Conservation (phyloP, 2,113 vertebrate species). For the Scortum barcoo region DNA sequence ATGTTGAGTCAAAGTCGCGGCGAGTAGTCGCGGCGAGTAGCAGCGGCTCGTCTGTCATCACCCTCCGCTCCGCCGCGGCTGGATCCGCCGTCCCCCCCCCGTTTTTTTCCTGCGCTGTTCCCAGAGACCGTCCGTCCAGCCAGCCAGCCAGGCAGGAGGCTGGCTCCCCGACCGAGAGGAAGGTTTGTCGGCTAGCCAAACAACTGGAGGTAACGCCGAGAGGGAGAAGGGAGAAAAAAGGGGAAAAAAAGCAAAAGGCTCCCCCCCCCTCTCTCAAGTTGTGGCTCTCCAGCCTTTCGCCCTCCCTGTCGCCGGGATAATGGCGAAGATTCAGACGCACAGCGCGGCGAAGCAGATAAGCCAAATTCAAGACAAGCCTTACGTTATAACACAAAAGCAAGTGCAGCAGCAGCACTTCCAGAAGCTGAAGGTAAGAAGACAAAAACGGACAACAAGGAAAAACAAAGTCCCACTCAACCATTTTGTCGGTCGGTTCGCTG, state of each 20-base stretch:
- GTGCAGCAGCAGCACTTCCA: constrained; percentile 90
- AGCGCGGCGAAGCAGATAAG: constrained; percentile 86
- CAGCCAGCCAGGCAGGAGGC: constrained; percentile 80
- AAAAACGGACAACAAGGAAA: constrained; percentile 64
- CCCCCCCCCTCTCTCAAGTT: constrained; percentile 79
- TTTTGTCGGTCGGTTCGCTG: constrained; percentile 77
- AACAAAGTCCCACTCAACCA: constrained; percentile 84
- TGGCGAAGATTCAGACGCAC: constrained; percentile 89
- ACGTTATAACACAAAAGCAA: constrained; percentile 86
- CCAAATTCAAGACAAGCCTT: constrained; percentile 88
- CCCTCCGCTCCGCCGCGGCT: constrained; percentile 72
- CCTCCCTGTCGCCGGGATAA: constrained; percentile 83
- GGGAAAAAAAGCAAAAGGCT: too few species aligned
- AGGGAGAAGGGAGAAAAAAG: too few species aligned
- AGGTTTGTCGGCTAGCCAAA: constrained; percentile 80
- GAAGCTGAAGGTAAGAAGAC: constrained; percentile 88
- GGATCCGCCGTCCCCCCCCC: constrained; percentile 66
- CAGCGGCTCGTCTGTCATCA: constrained; percentile 73
- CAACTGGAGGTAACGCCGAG: constrained; percentile 76
- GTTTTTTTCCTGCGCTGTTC: constrained; percentile 56
- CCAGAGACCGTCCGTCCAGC: constrained; percentile 78
- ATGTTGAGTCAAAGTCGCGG: constrained; percentile 72
- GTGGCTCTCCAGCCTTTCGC: constrained; percentile 73
- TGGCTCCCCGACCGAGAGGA: constrained; percentile 81
- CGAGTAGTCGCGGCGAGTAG: constrained; percentile 77